Evolutionary conservation across 2,113 vertebrate species (phyloP).

Genomic region (Caranx melampygus): DNA sequence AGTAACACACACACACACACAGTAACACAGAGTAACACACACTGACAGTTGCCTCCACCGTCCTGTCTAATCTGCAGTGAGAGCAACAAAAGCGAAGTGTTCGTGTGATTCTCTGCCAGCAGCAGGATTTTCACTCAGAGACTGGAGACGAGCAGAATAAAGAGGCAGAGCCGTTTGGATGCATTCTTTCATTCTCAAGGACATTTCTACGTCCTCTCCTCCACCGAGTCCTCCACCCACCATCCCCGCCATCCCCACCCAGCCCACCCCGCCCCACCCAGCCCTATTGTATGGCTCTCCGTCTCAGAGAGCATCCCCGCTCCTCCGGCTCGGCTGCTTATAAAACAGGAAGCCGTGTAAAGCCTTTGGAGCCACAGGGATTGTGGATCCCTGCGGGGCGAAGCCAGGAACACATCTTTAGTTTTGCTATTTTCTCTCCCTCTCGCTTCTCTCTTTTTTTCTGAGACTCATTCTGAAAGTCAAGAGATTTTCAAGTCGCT

Average conservation of each 20-base stretch:
- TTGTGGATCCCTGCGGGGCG: conserved; percentile 44
- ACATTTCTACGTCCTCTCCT: conserved; percentile 57
- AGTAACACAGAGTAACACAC: too few species aligned
- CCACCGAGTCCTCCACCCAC: conserved; percentile 20
- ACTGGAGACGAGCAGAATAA: conserved; percentile 44
- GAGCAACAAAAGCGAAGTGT: conserved; percentile 52
- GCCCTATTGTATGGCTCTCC: conserved; percentile 40
- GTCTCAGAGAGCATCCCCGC: conserved; percentile 48
- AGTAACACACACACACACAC: too few species aligned
- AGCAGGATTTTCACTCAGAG: conserved; percentile 59
- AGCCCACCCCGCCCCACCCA: conserved; percentile 40
- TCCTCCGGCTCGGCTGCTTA: conserved; percentile 63
- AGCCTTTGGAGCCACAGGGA: conserved; percentile 48
- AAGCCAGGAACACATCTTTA: conserved; percentile 25
- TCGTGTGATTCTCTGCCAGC: conserved; percentile 55
- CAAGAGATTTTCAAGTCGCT: conserved; percentile 45
- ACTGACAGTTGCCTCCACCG: too few species aligned
- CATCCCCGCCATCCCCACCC: conserved; percentile 61
- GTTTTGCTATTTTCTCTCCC: conserved; percentile 28
- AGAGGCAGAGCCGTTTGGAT: conserved; percentile 44
- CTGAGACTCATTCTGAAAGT: conserved; percentile 30
- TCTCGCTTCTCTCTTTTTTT: too few species aligned
- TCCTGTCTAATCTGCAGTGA: conserved; percentile 44
- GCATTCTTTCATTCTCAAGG: conserved; percentile 71
- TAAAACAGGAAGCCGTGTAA: conserved; percentile 60